phyloP scores from a whole-genome alignment of 2,888 invertebrate genomes.

The Muscina levida region DNA sequence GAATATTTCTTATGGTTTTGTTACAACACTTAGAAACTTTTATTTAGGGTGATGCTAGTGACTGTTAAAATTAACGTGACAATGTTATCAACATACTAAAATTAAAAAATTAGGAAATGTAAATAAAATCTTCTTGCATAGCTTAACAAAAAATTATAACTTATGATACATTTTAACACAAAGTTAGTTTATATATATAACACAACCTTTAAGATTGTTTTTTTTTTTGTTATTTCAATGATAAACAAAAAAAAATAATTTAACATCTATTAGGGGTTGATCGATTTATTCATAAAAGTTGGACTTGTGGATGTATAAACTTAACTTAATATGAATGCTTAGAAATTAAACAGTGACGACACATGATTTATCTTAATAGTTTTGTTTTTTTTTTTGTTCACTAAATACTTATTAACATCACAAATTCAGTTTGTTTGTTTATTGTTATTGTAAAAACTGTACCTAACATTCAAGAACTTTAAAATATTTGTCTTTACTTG shows the following conservation, averaged over 20 bases:
- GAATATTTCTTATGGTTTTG: constrained; percentile 47
- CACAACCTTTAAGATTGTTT: constrained; percentile 36
- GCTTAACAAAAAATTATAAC: neutral
- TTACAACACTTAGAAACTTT: constrained; percentile 51
- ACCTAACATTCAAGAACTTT: constrained; percentile 31
- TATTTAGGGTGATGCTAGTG: constrained; percentile 10
- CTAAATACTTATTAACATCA: constrained; percentile 45
- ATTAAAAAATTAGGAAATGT: constrained; percentile 12
- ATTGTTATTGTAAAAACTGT: constrained; percentile 25
- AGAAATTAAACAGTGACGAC: neutral
- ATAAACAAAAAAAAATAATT: no score
- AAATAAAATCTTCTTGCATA: neutral
- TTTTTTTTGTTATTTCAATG: neutral
- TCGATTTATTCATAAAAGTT: constrained; percentile 20
- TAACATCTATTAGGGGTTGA: no score
- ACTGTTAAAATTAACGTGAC: neutral
- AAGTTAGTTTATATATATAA: neutral
- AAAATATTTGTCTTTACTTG: no score
- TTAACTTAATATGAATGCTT: constrained; percentile 4
- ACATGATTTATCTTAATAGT: neutral
- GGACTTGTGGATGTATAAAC: neutral
- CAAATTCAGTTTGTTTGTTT: constrained; percentile 40
- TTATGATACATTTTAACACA: no score
- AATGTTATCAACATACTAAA: neutral
- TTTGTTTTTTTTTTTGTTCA: constrained; percentile 17